Base-by-base conservation (phyloP, 2,797 vertebrate genomes). In the Taeniopygia guttata region DNA sequence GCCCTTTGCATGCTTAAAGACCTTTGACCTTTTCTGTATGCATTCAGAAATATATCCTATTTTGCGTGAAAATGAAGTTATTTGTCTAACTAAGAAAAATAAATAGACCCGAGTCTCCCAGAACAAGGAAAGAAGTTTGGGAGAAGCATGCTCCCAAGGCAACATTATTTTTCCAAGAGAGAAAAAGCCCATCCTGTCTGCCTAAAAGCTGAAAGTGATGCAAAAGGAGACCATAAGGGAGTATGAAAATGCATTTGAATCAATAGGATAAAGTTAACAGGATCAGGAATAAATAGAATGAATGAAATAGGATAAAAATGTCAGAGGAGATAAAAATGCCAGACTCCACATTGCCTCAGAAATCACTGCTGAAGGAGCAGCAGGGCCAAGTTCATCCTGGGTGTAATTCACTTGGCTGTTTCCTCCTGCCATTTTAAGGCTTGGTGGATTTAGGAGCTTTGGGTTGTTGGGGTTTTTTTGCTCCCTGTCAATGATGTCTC, bases 251-350 rank as follows among this genome's bases (percentile, higher is more conserved):
- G 43, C 92, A 74, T 95, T 97, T 96, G 89, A 97, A 97, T 97
- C 96, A 97, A 97, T 97, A 96, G 74, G 88, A 97, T 96, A 94
- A 96, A 95, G 96, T 92, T 97, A 97, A 97, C 94, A 96, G 94
- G 79, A 97, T 97, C 90, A 97, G 73, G 52, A 96, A 96, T 87
- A 97, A 97, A 97, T 95, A 96, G 93, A 97, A 97, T 97, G 89
- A 97, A 90, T 91, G 85, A 96, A 97, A 97, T 94, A 92, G 91
- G 96, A 97, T 97, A 97, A 97, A 97, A 96, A 95, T 60, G 63
- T 76, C 68, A 42, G 85, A 89, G 78, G 89, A 96, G 73, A 70
- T 84, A 72, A 89, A 89, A 84, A 94, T 83, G 86, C 86, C 88
- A 89, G 78, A 49, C 90, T 89, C 51, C 19, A 55, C 79, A 74